Evolutionary conservation across 2,888 invertebrate species (phyloP), one percentile per base, ranked within the genome.

Genomic region (Orthosia gracilis): DNA sequence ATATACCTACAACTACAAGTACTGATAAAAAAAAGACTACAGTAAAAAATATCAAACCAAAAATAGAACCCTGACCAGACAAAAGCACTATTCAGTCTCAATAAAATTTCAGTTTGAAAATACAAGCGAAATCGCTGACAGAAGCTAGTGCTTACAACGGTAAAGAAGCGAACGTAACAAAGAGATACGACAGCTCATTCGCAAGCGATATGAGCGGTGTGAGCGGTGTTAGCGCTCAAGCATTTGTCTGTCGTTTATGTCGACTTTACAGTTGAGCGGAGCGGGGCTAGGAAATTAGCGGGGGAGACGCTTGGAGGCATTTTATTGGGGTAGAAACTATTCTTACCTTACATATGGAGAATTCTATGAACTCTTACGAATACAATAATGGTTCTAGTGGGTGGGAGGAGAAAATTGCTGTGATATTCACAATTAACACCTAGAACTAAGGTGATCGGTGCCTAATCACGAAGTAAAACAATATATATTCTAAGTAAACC

Each of bases 231-330:
- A 87, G 80, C 72, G 69, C 74, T 79, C 73, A 79, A 87, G 84
- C 85, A 86, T 87, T 89, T 86, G 85, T 87, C 82, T 88, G 85
- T 79, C 81, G 83, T 81, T 90, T 88, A 89, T 69, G 88, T 83
- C 75, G 77, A 79, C 86, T 81, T 85, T 40, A 71, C 77, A 81
- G 79, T 76, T 83, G 78, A 69, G 69, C 62, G 54, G 49, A 21
- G 49, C 26, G 62, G 5, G 61, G 75, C 75, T n/a, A 58, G 7
- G 2, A 58, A 80, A 72, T 17, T 13, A 58, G 80, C 57, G 57
- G 40, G 11, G 1, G 4, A 2, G 0, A 64, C 9, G 9, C 3
- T 21, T 21, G 0, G 3, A 3, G 0, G 7, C 45, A 11, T 45
- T 50, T n/a, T 15, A 21, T 40, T 9, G 40, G 9, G 40, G 40